Conservation (phyloP, 2,113 vertebrate species). For the Centropristis striata region DNA sequence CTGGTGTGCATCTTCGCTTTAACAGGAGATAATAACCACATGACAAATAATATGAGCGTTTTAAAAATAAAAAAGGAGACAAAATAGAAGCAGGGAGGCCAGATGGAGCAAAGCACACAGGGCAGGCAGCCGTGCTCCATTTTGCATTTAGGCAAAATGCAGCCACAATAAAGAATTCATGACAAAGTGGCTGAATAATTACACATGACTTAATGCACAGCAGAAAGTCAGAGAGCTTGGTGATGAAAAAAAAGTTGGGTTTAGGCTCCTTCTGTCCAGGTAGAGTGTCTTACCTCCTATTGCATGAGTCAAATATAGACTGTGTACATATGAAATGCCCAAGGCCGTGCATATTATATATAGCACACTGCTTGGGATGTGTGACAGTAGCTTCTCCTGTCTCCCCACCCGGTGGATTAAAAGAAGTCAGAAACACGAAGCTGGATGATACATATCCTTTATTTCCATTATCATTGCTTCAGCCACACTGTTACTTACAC, state of each 20-base stretch:
- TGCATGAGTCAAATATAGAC: conserved; percentile 48
- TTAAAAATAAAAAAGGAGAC: conserved; percentile 28
- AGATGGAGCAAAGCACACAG: conserved; percentile 31
- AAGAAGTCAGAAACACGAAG: conserved; percentile 35
- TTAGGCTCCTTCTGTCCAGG: conserved; percentile 52
- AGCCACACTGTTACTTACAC: conserved; percentile 74
- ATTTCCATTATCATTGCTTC: conserved; percentile 82
- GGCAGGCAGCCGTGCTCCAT: conserved; percentile 52
- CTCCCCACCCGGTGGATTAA: conserved; percentile 27
- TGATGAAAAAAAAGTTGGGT: conserved; percentile 24
- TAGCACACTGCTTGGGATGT: conserved; percentile 37
- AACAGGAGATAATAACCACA: conserved; percentile 61
- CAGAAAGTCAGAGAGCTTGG: conserved; percentile 40
- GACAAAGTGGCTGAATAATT: conserved; percentile 83
- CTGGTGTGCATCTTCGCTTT: conserved; percentile 40
- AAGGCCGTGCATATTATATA: conserved; percentile 41
- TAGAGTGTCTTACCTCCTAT: conserved; percentile 33
- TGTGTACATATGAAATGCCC: conserved; percentile 23
- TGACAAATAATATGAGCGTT: conserved; percentile 54
- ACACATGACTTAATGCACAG: conserved; percentile 69
- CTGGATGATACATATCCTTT: conserved; percentile 85
- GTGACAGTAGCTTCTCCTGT: conserved; percentile 27
- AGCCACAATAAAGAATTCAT: conserved; percentile 83
- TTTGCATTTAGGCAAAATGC: conserved; percentile 75
- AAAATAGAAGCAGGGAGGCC: conserved; percentile 26